A percentile compares a stretch with the other conserved stretches of the same genome.
Evolutionary conservation across 2,888 invertebrate species (phyloP).

Genomic region (Dichetophora obliterata): DNA sequence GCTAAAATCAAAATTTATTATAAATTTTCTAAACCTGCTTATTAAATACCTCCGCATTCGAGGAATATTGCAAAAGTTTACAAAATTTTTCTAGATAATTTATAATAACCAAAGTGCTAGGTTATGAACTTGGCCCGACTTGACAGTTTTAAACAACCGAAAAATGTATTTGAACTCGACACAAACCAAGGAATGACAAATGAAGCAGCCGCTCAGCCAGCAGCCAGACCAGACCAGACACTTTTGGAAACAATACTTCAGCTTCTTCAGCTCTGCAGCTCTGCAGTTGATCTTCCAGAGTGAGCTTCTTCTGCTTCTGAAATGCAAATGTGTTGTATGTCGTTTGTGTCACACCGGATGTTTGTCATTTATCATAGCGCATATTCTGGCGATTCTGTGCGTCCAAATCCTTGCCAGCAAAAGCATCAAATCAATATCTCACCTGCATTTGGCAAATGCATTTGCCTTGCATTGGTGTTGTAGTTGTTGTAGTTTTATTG

Average conservation of each 20-base stretch:
- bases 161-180: not conserved
- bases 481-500: not conserved
- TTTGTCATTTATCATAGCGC: constrained; percentile 29
- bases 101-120: constrained; percentile 11
- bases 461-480: not conserved
- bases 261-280: no score
- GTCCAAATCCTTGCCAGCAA: not conserved
- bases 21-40: no score
- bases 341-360: constrained; percentile 22
- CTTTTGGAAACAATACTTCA: no score
- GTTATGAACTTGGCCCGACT: constrained; percentile 11
- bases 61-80: constrained; percentile 19
- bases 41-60: not conserved
- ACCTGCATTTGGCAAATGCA: constrained; percentile 31
- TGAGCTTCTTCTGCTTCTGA: not conserved
- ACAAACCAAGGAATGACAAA: constrained; percentile 19
- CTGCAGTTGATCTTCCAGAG: no score
- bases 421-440: constrained; percentile 1
- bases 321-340: not conserved
- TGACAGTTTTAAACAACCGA: not conserved
- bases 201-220: not conserved
- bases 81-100: not conserved
- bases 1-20: no score
- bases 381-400: not conserved
- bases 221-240: no score